Evolutionary conservation across 1,140 invertebrate genomes (phyloP).

Genomic region (Pararge aegeria): DNA sequence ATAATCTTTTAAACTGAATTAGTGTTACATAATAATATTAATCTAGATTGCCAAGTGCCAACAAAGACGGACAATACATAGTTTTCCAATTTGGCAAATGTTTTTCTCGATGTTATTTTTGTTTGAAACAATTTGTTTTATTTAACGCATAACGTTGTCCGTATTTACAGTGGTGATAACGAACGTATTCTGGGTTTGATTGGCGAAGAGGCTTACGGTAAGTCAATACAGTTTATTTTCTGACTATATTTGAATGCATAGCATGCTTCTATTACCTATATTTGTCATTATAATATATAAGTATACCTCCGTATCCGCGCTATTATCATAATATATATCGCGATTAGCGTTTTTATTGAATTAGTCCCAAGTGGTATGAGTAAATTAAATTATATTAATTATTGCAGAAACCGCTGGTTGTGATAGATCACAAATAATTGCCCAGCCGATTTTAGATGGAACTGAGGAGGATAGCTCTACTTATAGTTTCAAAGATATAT

Average conservation of each 20-base stretch:
- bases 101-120: slow-evolving; percentile 35
- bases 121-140: slow-evolving; percentile 34
- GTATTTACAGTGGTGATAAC: slow-evolving; percentile 70
- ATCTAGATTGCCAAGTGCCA: slow-evolving; percentile 35
- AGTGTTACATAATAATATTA: slow-evolving; percentile 65
- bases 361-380: slow-evolving; percentile 20
- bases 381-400: slow-evolving; percentile 63
- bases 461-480: slow-evolving; percentile 51
- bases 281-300: not conserved
- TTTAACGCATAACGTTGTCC: slow-evolving; percentile 10
- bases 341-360: slow-evolving; percentile 10
- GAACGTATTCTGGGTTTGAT: slow-evolving; percentile 70
- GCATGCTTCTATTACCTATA: not conserved
- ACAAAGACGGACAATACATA: slow-evolving; percentile 58
- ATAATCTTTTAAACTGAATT: not conserved
- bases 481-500: slow-evolving; percentile 62
- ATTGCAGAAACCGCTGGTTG: slow-evolving; percentile 53
- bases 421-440: slow-evolving; percentile 53
- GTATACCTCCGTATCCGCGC: not conserved
- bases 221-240: slow-evolving; percentile 31
- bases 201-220: slow-evolving; percentile 70
- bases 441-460: slow-evolving; percentile 52
- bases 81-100: slow-evolving; percentile 60
- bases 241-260: not conserved
- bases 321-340: not conserved